phyloP scores from a whole-genome alignment of 2,113 vertebrate genomes.

The Callithrix jacchus region DNA sequence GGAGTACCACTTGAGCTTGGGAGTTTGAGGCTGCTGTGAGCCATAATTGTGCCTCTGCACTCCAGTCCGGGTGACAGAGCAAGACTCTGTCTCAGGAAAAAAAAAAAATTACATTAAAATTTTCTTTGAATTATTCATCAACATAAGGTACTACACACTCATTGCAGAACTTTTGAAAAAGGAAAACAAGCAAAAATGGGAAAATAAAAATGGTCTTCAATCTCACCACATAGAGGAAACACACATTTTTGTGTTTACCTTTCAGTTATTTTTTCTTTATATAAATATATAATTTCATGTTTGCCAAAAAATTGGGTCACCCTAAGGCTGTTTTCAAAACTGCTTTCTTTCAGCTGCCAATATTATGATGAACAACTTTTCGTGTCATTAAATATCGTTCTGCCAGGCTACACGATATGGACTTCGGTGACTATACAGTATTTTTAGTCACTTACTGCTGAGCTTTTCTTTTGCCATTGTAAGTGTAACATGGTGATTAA shows the following conservation, averaged over 20 bases:
- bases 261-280: not conserved
- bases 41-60: not conserved
- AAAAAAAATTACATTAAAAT: not conserved
- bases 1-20: not conserved
- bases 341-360: not conserved
- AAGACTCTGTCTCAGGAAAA: not conserved
- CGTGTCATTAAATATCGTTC: not conserved
- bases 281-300: not conserved
- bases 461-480: slow-evolving; percentile 14
- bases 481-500: slow-evolving; percentile 3
- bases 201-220: not conserved
- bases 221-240: not conserved
- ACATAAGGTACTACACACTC: not conserved
- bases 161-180: not conserved
- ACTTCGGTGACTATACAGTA: not conserved
- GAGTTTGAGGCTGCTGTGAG: not conserved
- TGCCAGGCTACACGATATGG: not conserved
- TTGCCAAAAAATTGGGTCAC: not conserved
- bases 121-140: slow-evolving; percentile 5
- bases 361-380: not conserved
- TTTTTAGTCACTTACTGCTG: not conserved
- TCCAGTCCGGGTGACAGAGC: not conserved
- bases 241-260: not conserved
- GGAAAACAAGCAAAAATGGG: slow-evolving; percentile 18
- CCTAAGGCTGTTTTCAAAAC: not conserved